Base-by-base conservation (phyloP, 2,113 vertebrate genomes). In the Pelecanoides urinatrix region DNA sequence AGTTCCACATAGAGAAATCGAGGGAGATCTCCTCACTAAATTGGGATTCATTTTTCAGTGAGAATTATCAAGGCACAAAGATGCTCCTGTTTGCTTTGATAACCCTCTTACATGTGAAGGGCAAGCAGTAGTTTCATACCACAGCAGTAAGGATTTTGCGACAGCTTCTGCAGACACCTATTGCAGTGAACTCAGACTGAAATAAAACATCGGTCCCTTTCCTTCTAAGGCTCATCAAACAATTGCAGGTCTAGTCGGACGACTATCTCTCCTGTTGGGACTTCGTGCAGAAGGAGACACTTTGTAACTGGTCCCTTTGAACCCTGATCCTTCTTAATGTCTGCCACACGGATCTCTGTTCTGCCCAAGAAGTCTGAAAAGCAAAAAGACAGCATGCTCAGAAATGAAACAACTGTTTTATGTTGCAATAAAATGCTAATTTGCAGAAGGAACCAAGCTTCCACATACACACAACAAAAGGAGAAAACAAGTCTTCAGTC, bases 301-400 rank as follows among this genome's bases (percentile, higher is more conserved):
- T 99, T 99, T 2, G 99, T 99, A 55, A 99, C 99, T 21, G 99
- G 99, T 68, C 99, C 99, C 96, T 99, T 99, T 47, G 99, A 99
- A 45, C 99, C 99, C 98, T 99, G 99, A 97, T 99, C 99, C 97
- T 99, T 99, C 98, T 99, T 99, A 95, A 99, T 99, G 95, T 99
- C 99, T 5, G 99, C 99, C 97, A 99, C 98, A 16, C 99, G 99
- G 97, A 99, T 99, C 98, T 99, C 99, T 36, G 99, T 99, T 97
- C 99, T 98, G 84, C 99, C 99, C 96, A 99, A 94, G 96, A 99
- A 99, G 97, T 99, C 99, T 99, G 98, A 68, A 98, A 98, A 25
- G 86, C 90, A 97, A 86, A 94, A 94, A 90, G 63, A 96, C 47
- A 94, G n/a, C 61, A 74, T 4, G 38, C 50, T 98, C 76, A 97